These are phyloP conservation scores for Loris lydekkerianus DNA, from an alignment of 2,797 vertebrate species.

Conservation along the genomic window DNA sequence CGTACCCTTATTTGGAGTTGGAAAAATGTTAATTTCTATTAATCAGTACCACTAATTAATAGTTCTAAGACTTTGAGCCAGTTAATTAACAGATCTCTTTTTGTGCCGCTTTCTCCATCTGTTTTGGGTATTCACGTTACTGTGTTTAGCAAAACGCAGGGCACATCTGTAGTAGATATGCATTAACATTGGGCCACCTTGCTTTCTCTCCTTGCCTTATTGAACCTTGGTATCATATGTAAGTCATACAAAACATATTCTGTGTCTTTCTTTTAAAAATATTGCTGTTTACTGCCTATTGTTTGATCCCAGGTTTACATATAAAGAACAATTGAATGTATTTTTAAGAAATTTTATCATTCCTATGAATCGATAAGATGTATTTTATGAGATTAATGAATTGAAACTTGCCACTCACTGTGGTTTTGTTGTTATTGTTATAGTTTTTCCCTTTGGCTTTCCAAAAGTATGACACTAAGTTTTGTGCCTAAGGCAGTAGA, in stretches of 20 bases:
- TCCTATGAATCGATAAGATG: not conserved
- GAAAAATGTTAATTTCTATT: conserved; percentile 43
- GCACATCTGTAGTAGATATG: not conserved
- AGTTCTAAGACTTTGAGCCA: conserved; percentile 15
- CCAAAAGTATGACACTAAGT: not conserved
- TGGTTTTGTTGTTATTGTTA: not conserved
- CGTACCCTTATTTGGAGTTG: not conserved
- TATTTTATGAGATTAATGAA: conserved; percentile 25
- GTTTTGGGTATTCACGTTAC: not conserved
- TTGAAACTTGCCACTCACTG: not conserved
- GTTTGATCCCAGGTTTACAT: conserved; percentile 23
- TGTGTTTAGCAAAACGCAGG: not conserved
- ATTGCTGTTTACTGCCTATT: not conserved
- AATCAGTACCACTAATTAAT: not conserved
- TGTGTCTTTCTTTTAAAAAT: conserved; percentile 37
- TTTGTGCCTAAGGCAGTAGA: conserved; percentile 12
- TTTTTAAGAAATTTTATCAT: conserved; percentile 30
- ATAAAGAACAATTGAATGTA: not conserved
- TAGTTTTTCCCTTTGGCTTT: not conserved
- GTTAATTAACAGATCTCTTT: not conserved
- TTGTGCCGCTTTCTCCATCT: not conserved
- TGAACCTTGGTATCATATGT: not conserved
- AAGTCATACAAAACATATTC: conserved; percentile 32
- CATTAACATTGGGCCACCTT: not conserved
- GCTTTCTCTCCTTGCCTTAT: not conserved